Percentiles rank a stretch among this genome's conserved stretches.
These are phyloP conservation scores for Cliona cf. orientalis DNA, from an alignment of 37 sponge, comb jelly and placozoan species.

Conservation along the genomic window DNA sequence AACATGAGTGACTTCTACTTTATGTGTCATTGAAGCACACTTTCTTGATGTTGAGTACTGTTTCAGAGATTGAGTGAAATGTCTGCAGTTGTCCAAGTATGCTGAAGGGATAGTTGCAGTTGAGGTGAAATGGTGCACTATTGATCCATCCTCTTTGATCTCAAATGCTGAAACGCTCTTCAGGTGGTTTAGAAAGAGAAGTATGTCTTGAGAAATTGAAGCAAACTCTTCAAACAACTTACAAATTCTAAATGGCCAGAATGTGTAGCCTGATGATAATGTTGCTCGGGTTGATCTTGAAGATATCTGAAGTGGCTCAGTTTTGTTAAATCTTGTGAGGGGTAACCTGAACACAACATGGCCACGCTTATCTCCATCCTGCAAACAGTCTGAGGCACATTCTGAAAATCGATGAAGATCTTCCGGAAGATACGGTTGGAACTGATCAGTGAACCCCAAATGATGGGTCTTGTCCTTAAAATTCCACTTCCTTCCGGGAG, in stretches of 20 bases:
- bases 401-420: constrained; percentile 14
- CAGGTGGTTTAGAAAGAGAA: constrained; percentile 64
- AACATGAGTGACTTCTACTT: constrained; percentile 9
- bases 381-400: constrained; percentile 18
- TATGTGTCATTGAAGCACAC: background rate
- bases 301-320: too few species aligned
- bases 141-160: constrained; percentile 37
- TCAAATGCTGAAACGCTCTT: constrained; percentile 63
- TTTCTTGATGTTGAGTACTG: background rate
- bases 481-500: constrained; percentile 48
- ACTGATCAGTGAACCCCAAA: constrained; percentile 45
- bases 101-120: constrained; percentile 1
- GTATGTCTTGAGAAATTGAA: constrained; percentile 25
- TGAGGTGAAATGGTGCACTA: constrained; percentile 26
- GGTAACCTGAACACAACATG: constrained; percentile 67
- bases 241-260: constrained; percentile 1
- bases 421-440: constrained; percentile 57
- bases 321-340: constrained; percentile 16
- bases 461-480: background rate
- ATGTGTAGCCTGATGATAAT: background rate
- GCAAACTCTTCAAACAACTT: constrained; percentile 5
- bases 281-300: background rate
- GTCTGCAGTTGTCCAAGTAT: background rate
- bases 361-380: constrained; percentile 16
- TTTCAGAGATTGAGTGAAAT: background rate